Conservation (phyloP, 2,888 invertebrate genomes). For the Pherbina coryleti region DNA sequence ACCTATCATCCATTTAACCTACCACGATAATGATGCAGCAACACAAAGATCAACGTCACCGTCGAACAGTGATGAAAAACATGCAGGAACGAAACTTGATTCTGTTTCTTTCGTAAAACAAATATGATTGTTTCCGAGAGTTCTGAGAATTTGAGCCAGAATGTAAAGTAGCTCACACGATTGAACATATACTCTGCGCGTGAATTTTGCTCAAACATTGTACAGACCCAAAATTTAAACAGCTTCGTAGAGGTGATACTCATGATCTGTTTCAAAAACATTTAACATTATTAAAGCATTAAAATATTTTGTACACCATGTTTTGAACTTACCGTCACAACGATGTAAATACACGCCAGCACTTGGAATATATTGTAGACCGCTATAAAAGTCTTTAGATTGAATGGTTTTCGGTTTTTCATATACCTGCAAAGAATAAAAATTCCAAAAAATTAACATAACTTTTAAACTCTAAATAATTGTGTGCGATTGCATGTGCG, state of each 20-base stretch:
- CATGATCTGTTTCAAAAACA: slow-evolving; percentile 52
- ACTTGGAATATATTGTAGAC: slow-evolving; percentile 88
- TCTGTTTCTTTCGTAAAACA: slow-evolving; percentile 78
- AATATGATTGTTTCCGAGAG: slow-evolving; percentile 80
- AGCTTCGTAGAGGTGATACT: slow-evolving; percentile 49
- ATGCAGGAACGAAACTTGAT: slow-evolving; percentile 80
- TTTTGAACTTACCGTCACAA: slow-evolving; percentile 53
- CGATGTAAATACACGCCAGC: slow-evolving; percentile 57
- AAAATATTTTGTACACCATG: not conserved
- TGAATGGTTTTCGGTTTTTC: slow-evolving; percentile 77
- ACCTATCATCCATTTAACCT: slow-evolving; percentile 50
- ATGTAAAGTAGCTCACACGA: slow-evolving; percentile 74
- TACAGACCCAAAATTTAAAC: slow-evolving; percentile 57
- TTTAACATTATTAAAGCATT: not conserved
- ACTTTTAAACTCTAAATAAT: too few relatives aligned
- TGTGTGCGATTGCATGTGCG: too few relatives aligned
- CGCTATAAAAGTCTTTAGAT: slow-evolving; percentile 76
- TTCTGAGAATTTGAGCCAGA: slow-evolving; percentile 77
- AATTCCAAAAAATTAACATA: not conserved
- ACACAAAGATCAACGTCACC: slow-evolving; percentile 74
- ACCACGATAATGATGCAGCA: slow-evolving; percentile 78
- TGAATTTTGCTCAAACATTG: slow-evolving; percentile 42
- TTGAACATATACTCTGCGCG: slow-evolving; percentile 47
- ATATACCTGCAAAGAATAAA: slow-evolving; percentile 70
- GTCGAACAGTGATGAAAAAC: slow-evolving; percentile 80